Conservation (phyloP, 2,797 vertebrate genomes). For the Pempheris klunzingeri region DNA sequence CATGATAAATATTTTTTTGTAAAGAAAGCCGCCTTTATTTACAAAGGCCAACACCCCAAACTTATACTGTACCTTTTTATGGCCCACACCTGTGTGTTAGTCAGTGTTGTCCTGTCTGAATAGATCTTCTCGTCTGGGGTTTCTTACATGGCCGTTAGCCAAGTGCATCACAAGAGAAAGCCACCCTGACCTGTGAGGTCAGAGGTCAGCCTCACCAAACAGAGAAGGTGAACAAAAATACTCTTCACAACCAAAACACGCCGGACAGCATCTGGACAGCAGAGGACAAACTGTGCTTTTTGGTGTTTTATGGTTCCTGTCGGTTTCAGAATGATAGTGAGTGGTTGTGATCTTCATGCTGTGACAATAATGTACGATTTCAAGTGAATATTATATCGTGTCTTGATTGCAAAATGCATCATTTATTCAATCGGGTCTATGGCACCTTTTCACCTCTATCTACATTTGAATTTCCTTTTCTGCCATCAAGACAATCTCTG, state of each 20-base stretch:
- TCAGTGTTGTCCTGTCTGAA: slow-evolving; percentile 81
- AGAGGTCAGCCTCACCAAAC: slow-evolving; percentile 73
- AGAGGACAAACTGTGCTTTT: slow-evolving; percentile 62
- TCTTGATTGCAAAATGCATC: slow-evolving; percentile 64
- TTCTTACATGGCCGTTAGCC: slow-evolving; percentile 67
- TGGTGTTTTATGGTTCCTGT: slow-evolving; percentile 56
- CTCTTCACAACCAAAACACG: slow-evolving; percentile 50
- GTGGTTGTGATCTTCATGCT: slow-evolving; percentile 74
- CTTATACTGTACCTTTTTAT: slow-evolving; percentile 75
- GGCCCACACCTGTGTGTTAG: slow-evolving; percentile 75
- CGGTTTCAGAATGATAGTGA: slow-evolving; percentile 65
- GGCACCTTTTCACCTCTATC: slow-evolving; percentile 58
- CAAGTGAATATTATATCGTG: slow-evolving; percentile 67
- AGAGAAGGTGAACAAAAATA: slow-evolving; percentile 60
- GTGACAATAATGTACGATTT: slow-evolving; percentile 76
- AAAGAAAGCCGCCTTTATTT: slow-evolving; percentile 97
- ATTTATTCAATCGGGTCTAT: slow-evolving; percentile 46
- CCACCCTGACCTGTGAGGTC: slow-evolving; percentile 59
- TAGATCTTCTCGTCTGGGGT: slow-evolving; percentile 76
- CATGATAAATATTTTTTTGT: slow-evolving; percentile 93
- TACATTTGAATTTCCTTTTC: slow-evolving; percentile 61
- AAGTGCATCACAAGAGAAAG: slow-evolving; percentile 69
- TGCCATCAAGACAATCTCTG: slow-evolving; percentile 74
- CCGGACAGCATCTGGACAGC: slow-evolving; percentile 54
- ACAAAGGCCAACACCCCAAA: slow-evolving; percentile 90